Conservation (phyloP, 2,888 invertebrate species). For the Yponomeuta evonymella region DNA sequence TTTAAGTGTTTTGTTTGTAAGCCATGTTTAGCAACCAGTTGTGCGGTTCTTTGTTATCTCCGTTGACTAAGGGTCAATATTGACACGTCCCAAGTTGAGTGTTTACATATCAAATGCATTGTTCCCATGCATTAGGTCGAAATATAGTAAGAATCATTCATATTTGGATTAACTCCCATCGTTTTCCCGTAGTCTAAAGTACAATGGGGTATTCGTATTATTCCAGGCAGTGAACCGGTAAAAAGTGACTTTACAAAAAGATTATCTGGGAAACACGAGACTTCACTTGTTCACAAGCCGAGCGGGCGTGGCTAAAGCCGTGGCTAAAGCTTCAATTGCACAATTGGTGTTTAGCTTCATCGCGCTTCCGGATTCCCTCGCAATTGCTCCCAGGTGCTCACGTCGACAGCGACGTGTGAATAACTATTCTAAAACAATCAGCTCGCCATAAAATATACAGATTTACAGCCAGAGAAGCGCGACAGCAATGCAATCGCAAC, state of each 20-base stretch:
- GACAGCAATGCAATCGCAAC: neutral
- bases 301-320: constrained; percentile 29
- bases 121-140: constrained; percentile 1
- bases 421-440: neutral
- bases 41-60: constrained; percentile 65
- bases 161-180: neutral
- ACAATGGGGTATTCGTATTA: neutral
- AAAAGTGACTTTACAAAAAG: constrained; percentile 23
- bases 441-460: neutral
- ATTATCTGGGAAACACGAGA: constrained; percentile 29
- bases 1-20: constrained; percentile 57
- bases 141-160: neutral
- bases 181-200: neutral
- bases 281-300: constrained; percentile 29
- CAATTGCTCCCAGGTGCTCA: constrained; percentile 35
- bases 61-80: constrained; percentile 56
- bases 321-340: constrained; percentile 60
- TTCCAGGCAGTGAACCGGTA: neutral
- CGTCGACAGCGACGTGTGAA: constrained; percentile 4
- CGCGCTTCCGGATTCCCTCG: constrained; percentile 65
- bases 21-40: constrained; percentile 61
- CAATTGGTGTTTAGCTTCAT: constrained; percentile 51
- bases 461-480: constrained; percentile 1
- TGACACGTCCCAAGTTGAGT: constrained; percentile 40
- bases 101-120: constrained; percentile 9